Base-by-base conservation (phyloP, 1,140 invertebrate species). In the Diploscapter pachys region DNA sequence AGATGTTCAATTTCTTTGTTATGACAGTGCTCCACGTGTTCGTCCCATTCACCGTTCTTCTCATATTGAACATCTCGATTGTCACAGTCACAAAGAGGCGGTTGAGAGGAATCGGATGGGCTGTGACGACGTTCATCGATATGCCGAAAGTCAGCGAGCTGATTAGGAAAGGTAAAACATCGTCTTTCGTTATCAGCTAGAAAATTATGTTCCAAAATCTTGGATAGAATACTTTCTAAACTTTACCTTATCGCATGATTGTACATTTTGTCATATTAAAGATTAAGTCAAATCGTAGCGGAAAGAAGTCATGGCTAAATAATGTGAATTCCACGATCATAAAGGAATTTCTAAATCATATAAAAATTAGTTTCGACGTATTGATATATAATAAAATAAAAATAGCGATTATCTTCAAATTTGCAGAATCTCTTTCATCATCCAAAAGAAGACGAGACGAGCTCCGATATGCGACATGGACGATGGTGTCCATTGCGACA, bases 1-100 rank as follows among this genome's bases (percentile, higher is more conserved):
- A 31, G 31, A 31, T 78, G 68, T 81, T 76, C 76, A 81, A 81
- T 64, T 81, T 81, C 61, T 81, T 80, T 69, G 80, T 82, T 49
- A 80, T 82, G 55, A 73, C 71, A 48, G 61, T 81, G 13, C 72
- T 81, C 0, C 80, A 81, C 63, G 78, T 81, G 9, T 71, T 81
- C 48, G 65, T 82, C n/a, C 80, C 80, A 4, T 81, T 81, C 65
- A 63, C 80, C 31, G 62, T 81, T 56, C 73, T 81, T 4, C 70
- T 82, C 2, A 63, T 75, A 8, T 67, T 81, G 9, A 81, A 81
- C 56, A 66, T 81, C 49, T 70, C 75, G 3, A 81, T 81, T 9
- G 82, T 81, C 50, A 64, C 61, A n/a, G 63, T 81, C 13, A 81
- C 76, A 3, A 80, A 81, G 54, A 72, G 74, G 68, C 80, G 80